phyloP scores from a whole-genome alignment of 1,140 invertebrate species.

The Lethocerus indicus region DNA sequence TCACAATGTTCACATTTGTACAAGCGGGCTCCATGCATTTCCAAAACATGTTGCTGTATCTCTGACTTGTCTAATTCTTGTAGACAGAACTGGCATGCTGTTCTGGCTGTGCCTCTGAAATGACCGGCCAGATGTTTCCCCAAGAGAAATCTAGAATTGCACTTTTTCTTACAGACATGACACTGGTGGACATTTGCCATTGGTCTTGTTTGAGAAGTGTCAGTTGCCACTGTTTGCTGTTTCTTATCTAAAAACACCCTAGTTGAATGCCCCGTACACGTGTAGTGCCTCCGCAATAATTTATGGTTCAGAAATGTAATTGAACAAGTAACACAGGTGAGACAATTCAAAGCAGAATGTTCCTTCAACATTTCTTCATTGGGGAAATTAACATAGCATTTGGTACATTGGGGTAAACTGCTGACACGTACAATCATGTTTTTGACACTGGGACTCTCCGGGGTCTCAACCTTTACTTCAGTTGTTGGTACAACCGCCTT shows the following conservation, averaged over 20 bases:
- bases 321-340: constrained; percentile 10
- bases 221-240: background rate
- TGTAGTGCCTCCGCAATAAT: constrained; percentile 11
- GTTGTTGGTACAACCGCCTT: constrained; percentile 7
- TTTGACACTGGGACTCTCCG: constrained; percentile 6
- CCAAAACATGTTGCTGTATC: constrained; percentile 11
- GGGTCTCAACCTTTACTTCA: constrained; percentile 1
- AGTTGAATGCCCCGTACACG: constrained; percentile 9
- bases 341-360: constrained; percentile 4
- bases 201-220: background rate
- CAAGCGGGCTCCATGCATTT: constrained; percentile 10
- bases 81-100: constrained; percentile 10
- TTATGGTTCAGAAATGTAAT: constrained; percentile 10
- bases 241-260: background rate
- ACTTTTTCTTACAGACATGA: constrained; percentile 9
- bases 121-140: constrained; percentile 10
- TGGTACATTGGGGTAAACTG: constrained; percentile 4
- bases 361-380: constrained; percentile 4
- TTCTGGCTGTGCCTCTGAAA: constrained; percentile 10
- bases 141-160: constrained; percentile 2
- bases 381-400: constrained; percentile 9
- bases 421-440: constrained; percentile 6
- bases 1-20: constrained; percentile 14
- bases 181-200: constrained; percentile 2
- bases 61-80: constrained; percentile 11